Percentiles rank a stretch among this genome's conserved stretches.
These are phyloP conservation scores for Dryoscopus gambensis DNA, from an alignment of 2,113 vertebrate species.

Conservation along the genomic window DNA sequence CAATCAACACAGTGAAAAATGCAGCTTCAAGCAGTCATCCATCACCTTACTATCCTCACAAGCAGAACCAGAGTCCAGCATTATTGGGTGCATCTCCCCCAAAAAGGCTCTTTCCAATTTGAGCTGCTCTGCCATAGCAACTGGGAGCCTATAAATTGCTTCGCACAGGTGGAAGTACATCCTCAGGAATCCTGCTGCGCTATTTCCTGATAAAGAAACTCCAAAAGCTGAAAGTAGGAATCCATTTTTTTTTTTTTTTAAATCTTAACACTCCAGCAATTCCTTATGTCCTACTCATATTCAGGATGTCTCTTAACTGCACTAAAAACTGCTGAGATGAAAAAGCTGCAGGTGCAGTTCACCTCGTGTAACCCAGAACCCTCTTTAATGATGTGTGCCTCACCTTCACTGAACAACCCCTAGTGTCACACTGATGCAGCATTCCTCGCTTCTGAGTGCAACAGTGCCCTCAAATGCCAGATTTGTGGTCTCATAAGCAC, in stretches of 20 bases:
- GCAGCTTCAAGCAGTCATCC: not conserved
- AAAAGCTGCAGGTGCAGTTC: not conserved
- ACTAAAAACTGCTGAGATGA: not conserved
- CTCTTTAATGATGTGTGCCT: not conserved
- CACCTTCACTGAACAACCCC: not conserved
- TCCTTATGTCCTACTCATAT: not conserved
- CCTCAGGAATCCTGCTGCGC: not conserved
- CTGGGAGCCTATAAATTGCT: not conserved
- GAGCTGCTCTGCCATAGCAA: not conserved
- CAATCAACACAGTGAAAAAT: not conserved
- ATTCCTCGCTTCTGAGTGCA: not conserved
- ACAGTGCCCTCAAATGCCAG: slow-evolving; percentile 18
- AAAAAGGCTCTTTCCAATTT: not conserved
- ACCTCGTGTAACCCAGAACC: not conserved
- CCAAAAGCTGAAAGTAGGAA: not conserved
- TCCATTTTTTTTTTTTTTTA: not conserved
- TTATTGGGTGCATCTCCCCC: not conserved
- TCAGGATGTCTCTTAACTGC: not conserved
- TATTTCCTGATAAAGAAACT: not conserved
- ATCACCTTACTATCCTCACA: not conserved
- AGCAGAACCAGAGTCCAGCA: not conserved
- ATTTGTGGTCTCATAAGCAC: not conserved
- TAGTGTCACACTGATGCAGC: not conserved
- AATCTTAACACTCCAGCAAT: not conserved
- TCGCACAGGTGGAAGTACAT: not conserved